A percentile compares a stretch with the other conserved stretches of the same genome.
Conservation (phyloP, 2,797 vertebrate species). For the Nyctalus aviator region DNA sequence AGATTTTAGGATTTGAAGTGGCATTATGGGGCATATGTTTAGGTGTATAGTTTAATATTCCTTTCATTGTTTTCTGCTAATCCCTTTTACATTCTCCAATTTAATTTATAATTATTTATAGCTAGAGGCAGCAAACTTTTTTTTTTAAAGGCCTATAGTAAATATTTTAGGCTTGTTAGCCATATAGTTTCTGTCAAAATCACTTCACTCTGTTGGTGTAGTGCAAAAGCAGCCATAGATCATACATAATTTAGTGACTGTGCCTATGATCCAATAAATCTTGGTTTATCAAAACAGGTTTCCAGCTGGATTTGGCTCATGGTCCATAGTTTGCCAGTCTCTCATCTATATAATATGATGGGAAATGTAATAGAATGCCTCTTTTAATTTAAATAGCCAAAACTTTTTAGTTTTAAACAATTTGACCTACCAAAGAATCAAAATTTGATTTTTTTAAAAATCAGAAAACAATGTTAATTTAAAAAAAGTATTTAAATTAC, state of each 20-base stretch:
- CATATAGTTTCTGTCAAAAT: neutral
- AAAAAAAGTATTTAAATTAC: neutral
- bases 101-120: constrained; percentile 24
- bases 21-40: constrained; percentile 7
- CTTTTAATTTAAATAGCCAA: constrained; percentile 27
- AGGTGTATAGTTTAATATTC: constrained; percentile 14
- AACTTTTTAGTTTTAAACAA: constrained; percentile 29
- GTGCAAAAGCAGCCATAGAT: neutral
- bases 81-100: neutral
- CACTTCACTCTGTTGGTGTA: neutral
- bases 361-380: neutral
- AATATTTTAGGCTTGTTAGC: constrained; percentile 39
- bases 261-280: neutral
- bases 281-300: neutral
- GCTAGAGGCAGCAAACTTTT: neutral
- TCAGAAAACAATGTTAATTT: neutral
- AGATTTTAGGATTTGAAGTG: constrained; percentile 16
- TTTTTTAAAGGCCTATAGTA: neutral
- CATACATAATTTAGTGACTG: neutral
- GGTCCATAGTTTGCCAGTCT: neutral
- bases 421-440: constrained; percentile 11
- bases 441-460: neutral
- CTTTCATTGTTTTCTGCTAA: neutral
- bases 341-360: neutral
- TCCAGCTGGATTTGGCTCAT: neutral